phyloP scores from a whole-genome alignment of 1,140 invertebrate genomes.

The Drosophila mauritiana region DNA sequence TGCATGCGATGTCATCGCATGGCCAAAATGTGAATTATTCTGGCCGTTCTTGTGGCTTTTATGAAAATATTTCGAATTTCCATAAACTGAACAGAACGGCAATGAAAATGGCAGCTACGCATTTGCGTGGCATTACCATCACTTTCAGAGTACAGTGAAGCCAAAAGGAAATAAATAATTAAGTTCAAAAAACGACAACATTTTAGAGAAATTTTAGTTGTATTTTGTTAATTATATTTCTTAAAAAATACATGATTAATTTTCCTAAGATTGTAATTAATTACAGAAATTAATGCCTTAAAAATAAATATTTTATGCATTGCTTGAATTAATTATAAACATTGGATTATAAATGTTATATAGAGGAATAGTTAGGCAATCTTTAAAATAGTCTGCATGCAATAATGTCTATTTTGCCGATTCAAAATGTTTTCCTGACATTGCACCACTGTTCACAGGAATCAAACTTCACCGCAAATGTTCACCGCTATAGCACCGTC shows the following conservation, averaged over 20 bases:
- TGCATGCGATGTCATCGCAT: constrained; percentile 30
- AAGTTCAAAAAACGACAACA: no score
- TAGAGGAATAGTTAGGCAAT: no score
- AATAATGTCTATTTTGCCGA: no score
- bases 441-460: constrained; percentile 1
- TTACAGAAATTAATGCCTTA: no score
- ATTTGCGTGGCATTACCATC: constrained; percentile 13
- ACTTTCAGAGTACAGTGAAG: neutral
- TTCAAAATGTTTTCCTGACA: no score
- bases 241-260: no score
- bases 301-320: no score
- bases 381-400: no score
- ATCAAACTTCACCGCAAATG: neutral
- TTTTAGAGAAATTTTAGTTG: neutral
- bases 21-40: constrained; percentile 69
- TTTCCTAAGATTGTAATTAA: no score
- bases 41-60: constrained; percentile 57
- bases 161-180: neutral
- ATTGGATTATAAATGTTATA: no score
- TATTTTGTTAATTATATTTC: no score
- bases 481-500: constrained; percentile 12
- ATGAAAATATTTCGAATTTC: constrained; percentile 60
- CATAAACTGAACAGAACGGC: constrained; percentile 39
- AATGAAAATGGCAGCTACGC: constrained; percentile 15
- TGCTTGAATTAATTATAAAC: no score